These are phyloP conservation scores for Agrochola lychnidis DNA, from an alignment of 2,888 invertebrate genomes.

Conservation along the genomic window DNA sequence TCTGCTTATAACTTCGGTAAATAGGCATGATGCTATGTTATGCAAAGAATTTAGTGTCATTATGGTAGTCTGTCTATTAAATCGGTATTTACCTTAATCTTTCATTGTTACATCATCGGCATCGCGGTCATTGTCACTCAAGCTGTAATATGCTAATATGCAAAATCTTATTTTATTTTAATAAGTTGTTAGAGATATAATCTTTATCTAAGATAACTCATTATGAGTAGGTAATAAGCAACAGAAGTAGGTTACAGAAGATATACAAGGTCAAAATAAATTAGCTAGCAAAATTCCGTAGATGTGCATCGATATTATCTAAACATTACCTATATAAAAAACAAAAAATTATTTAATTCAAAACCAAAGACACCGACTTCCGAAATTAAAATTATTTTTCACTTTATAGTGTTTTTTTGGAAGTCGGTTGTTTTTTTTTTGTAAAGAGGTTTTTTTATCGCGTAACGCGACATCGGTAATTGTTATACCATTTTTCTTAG, in stretches of 20 bases:
- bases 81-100: slow-evolving; percentile 34
- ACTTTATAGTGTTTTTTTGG: no score
- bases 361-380: no score
- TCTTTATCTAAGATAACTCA: neutral
- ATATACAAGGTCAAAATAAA: neutral
- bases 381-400: no score
- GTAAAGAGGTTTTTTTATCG: no score
- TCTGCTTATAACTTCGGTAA: no score
- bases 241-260: neutral
- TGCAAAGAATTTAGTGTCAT: slow-evolving; percentile 1
- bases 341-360: no score
- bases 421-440: no score
- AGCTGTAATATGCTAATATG: neutral
- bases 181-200: neutral
- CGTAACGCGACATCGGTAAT: no score
- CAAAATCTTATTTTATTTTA: slow-evolving; percentile 2
- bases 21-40: neutral
- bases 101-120: slow-evolving; percentile 29
- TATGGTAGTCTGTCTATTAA: neutral
- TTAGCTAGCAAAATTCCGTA: no score
- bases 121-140: slow-evolving; percentile 32
- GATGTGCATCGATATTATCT: no score
- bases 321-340: no score
- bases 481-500: no score
- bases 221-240: neutral